Percentiles rank a stretch among this genome's conserved stretches.
These are phyloP conservation scores for Dilophus febrilis DNA, from an alignment of 2,888 invertebrate species.

Conservation along the genomic window DNA sequence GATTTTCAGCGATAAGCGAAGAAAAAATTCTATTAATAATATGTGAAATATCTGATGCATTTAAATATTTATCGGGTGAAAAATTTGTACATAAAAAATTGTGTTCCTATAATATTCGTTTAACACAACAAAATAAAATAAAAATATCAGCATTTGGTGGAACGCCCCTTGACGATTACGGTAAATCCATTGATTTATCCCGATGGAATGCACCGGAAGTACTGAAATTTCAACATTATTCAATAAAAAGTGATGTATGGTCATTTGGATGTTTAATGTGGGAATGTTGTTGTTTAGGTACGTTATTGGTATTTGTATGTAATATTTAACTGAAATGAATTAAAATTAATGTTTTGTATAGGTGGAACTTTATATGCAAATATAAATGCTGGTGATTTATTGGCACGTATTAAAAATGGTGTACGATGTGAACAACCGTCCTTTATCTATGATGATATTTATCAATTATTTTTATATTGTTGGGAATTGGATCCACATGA, in stretches of 20 bases:
- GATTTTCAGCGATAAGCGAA: slow-evolving; percentile 44
- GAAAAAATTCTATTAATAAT: slow-evolving; percentile 43
- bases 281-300: slow-evolving; percentile 63
- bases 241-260: slow-evolving; percentile 66
- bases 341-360: slow-evolving; percentile 12
- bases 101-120: slow-evolving; percentile 51
- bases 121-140: slow-evolving; percentile 45
- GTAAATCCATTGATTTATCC: slow-evolving; percentile 52
- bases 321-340: too few relatives aligned
- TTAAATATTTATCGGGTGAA: slow-evolving; percentile 46
- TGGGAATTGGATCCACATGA: slow-evolving; percentile 74
- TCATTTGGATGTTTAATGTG: slow-evolving; percentile 66
- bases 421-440: slow-evolving; percentile 54
- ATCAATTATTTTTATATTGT: slow-evolving; percentile 66
- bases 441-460: slow-evolving; percentile 59
- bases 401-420: slow-evolving; percentile 49
- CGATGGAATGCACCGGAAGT: slow-evolving; percentile 70
- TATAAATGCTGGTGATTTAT: slow-evolving; percentile 46
- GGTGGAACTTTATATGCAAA: slow-evolving; percentile 62
- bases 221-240: slow-evolving; percentile 47
- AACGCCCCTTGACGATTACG: slow-evolving; percentile 46
- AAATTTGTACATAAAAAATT: slow-evolving; percentile 52
- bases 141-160: slow-evolving; percentile 64
- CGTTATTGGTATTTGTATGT: slow-evolving; percentile 6
- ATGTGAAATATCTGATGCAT: slow-evolving; percentile 48